Conservation (phyloP, 2,113 vertebrate species). For the Brachionichthys hirsutus region DNA sequence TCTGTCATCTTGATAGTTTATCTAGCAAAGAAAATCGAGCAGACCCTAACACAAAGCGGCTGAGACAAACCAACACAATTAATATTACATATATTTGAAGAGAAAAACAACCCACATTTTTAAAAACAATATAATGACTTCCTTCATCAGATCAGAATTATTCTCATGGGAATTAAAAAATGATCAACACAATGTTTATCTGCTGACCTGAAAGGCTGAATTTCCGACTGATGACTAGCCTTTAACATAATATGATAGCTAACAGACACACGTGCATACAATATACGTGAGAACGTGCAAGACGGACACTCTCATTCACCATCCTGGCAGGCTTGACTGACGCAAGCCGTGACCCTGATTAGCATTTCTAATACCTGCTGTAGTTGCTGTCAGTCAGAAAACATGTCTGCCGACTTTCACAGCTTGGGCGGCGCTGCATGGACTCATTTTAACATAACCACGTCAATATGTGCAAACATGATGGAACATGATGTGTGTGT, state of each 20-base stretch:
- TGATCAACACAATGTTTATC: not conserved
- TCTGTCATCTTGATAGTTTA: slow-evolving; percentile 25
- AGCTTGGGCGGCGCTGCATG: slow-evolving; percentile 27
- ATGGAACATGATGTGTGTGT: slow-evolving; percentile 23
- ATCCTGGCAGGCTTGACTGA: slow-evolving; percentile 25
- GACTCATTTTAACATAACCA: slow-evolving; percentile 27
- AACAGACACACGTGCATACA: not conserved
- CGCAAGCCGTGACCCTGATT: slow-evolving; percentile 29
- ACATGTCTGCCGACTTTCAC: slow-evolving; percentile 34
- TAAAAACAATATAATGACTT: not conserved
- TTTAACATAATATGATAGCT: not conserved
- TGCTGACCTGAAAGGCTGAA: no score
- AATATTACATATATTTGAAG: slow-evolving; percentile 27
- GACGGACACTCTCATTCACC: not conserved
- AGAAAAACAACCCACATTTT: slow-evolving; percentile 9
- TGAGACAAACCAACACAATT: slow-evolving; percentile 12
- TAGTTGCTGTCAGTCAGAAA: slow-evolving; percentile 9
- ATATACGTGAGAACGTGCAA: not conserved
- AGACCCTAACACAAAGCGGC: slow-evolving; percentile 22
- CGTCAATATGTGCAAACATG: slow-evolving; percentile 42
- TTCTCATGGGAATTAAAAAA: slow-evolving; percentile 4
- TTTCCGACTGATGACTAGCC: no score
- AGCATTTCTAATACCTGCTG: slow-evolving; percentile 20
- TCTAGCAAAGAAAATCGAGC: slow-evolving; percentile 14
- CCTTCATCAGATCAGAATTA: slow-evolving; percentile 18